Percentiles rank a stretch among this genome's conserved stretches.
phyloP scores from a whole-genome alignment of 2,888 invertebrate species.

The Calliphora vomitoria region DNA sequence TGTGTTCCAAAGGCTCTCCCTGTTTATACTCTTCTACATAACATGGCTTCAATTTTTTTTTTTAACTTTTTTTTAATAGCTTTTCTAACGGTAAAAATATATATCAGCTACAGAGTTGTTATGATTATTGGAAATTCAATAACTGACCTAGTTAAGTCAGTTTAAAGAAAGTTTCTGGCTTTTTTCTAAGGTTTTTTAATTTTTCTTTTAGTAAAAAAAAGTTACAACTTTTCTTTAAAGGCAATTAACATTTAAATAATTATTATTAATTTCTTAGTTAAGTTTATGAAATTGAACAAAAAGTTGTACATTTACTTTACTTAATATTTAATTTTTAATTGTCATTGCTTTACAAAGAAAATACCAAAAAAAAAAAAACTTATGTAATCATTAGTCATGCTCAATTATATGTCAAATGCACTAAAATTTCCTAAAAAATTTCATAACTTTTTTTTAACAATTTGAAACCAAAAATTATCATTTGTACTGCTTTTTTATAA shows the following conservation, averaged over 20 bases:
- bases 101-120: slow-evolving; percentile 53
- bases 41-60: slow-evolving; percentile 59
- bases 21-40: slow-evolving; percentile 2
- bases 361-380: slow-evolving; percentile 42
- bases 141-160: slow-evolving; percentile 81
- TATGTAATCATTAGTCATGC: slow-evolving; percentile 73
- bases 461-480: background rate
- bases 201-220: too few relatives aligned
- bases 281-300: too few relatives aligned
- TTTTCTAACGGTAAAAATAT: slow-evolving; percentile 47
- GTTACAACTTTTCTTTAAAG: background rate
- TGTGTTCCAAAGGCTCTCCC: background rate
- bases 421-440: slow-evolving; percentile 36
- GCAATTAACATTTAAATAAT: too few relatives aligned
- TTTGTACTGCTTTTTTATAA: background rate
- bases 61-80: slow-evolving; percentile 22
- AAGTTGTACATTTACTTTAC: too few relatives aligned
- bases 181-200: background rate
- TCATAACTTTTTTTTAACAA: slow-evolving; percentile 38
- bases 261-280: too few relatives aligned
- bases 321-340: background rate
- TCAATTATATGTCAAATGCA: slow-evolving; percentile 59
- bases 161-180: slow-evolving; percentile 50
- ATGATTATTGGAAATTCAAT: slow-evolving; percentile 80
- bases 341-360: slow-evolving; percentile 12